Evolutionary conservation across 2,888 invertebrate species (phyloP), one percentile per base, ranked within the genome.

Genomic region (Dysmachus trigonus): DNA sequence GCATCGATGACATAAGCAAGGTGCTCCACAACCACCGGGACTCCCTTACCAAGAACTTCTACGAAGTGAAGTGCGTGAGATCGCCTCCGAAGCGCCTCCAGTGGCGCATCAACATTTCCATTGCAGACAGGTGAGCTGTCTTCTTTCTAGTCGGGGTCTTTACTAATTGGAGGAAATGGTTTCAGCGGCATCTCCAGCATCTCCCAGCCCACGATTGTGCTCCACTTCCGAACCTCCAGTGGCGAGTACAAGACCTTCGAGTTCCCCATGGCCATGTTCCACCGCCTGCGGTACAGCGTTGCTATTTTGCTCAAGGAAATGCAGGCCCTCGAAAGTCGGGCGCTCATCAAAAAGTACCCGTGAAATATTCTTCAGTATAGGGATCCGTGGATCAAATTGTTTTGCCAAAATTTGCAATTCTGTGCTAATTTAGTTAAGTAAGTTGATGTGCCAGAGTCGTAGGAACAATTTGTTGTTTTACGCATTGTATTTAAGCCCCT

Each of bases 91-190:
- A 91, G 88, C 89, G 92, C 88, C 51, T 93, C 90, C 90, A 93
- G 88, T 94, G 94, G 93, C 91, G 93, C 33, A 92, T 94, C 35
- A 93, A 94, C 88, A 93, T 94, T 83, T 93, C 93, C 0, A 90
- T 94, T 85, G 91, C 92, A 18, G 93, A 93, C 18, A 92, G 92
- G 93, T 94, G 2, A 62, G 10, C 2, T 1, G 10, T 10, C 22
- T 2, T 3, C 10, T 62, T 27, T 18, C 8, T n/a, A 91, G 86
- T 82, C 27, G 38, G 4, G 79, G 38, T 33, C 1, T 35, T 18
- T 81, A 2, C 27, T 13, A 81, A 51, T 15, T 30, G 1, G 10
- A 10, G 35, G 18, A 33, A 35, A 8, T n/a, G n/a, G 74, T 77
- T 86, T 90, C 88, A 92, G 92, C 88, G 89, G 91, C 27, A 89